These are phyloP conservation scores for Esox lucius DNA, from an alignment of 2,797 vertebrate species.

Conservation along the genomic window DNA sequence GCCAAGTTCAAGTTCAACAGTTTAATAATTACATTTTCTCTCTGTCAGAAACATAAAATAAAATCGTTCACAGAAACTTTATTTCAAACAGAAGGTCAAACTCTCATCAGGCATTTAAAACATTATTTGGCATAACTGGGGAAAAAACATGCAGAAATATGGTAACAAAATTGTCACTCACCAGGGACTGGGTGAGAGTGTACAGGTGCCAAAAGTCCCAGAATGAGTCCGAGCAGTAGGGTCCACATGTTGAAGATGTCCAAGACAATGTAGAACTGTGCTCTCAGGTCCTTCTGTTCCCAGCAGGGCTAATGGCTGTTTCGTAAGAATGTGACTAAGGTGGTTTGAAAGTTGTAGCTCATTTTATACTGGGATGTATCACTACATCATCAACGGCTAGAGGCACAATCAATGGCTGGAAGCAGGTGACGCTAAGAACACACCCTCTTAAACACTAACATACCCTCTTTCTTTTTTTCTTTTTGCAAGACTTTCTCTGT, in stretches of 20 bases:
- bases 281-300: neutral
- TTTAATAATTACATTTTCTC: neutral
- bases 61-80: neutral
- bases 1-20: neutral
- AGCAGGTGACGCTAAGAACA: constrained; percentile 45
- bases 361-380: constrained; percentile 53
- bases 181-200: constrained; percentile 37
- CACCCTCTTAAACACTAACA: constrained; percentile 25
- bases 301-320: neutral
- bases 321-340: constrained; percentile 2
- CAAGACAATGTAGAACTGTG: neutral
- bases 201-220: constrained; percentile 53
- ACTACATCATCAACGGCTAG: constrained; percentile 30
- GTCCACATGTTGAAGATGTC: constrained; percentile 45
- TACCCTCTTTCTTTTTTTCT: neutral
- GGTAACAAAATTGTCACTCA: constrained; percentile 41
- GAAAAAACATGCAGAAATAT: neutral
- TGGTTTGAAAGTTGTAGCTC: constrained; percentile 31
- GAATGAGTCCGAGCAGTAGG: constrained; percentile 38
- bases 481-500: neutral
- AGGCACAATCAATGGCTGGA: constrained; percentile 13
- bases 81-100: neutral
- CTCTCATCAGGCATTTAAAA: neutral
- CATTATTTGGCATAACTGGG: neutral
- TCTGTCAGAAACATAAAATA: neutral